Evolutionary conservation across 2,888 invertebrate species (phyloP).

Genomic region (Hartigia nigra): DNA sequence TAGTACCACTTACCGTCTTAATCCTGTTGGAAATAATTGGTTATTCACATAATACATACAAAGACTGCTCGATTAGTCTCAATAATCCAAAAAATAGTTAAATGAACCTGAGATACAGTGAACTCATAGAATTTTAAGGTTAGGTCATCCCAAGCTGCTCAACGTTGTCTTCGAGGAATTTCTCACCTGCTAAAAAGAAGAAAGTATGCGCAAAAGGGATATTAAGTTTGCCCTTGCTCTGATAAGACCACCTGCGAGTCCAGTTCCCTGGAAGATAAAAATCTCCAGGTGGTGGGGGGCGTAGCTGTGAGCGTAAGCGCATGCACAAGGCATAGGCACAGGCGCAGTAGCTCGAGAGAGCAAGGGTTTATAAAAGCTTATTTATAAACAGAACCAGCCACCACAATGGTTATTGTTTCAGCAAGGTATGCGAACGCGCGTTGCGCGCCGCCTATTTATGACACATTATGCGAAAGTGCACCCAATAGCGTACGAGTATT

Average conservation of each 20-base stretch:
- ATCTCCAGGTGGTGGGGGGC: slow-evolving; percentile 40
- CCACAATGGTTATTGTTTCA: slow-evolving; percentile 66
- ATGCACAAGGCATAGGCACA: slow-evolving; percentile 19
- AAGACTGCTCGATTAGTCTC: background rate
- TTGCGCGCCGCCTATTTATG: slow-evolving; percentile 63
- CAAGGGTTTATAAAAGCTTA: slow-evolving; percentile 46
- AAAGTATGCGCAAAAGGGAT: background rate
- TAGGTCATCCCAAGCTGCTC: background rate
- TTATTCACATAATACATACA: background rate
- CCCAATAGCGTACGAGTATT: slow-evolving; percentile 57
- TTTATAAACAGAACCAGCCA: slow-evolving; percentile 59
- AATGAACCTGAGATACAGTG: background rate
- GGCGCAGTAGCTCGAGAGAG: slow-evolving; percentile 9
- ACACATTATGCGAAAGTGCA: slow-evolving; percentile 66
- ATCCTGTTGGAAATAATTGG: background rate
- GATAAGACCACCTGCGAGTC: slow-evolving; percentile 59
- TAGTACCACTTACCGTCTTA: background rate
- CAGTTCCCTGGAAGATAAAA: slow-evolving; percentile 48
- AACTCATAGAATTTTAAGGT: background rate
- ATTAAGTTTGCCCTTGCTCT: slow-evolving; percentile 16
- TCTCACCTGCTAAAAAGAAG: background rate
- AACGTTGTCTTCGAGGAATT: background rate
- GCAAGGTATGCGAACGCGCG: slow-evolving; percentile 50
- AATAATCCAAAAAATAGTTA: background rate
- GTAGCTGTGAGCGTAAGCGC: background rate